These are phyloP conservation scores for Cylloceria caligata DNA, from an alignment of 2,888 invertebrate species.

Conservation along the genomic window DNA sequence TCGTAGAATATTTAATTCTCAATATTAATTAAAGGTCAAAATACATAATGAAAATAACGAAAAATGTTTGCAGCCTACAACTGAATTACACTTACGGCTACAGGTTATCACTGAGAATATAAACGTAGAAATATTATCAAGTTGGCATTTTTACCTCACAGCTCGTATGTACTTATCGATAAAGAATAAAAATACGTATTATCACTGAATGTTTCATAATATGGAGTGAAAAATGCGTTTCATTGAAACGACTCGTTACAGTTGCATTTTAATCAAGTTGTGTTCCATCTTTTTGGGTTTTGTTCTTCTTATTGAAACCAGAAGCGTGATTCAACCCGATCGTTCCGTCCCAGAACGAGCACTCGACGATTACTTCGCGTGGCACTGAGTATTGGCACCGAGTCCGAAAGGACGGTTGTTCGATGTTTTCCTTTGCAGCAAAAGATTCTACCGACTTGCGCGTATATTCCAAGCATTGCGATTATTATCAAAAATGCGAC, in stretches of 20 bases:
- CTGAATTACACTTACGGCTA: too few relatives aligned
- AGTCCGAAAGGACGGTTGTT: conserved; percentile 46
- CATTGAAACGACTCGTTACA: too few relatives aligned
- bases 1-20: not conserved
- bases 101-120: not conserved
- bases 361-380: conserved; percentile 54
- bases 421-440: conserved; percentile 32
- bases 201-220: not conserved
- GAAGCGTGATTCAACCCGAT: conserved; percentile 26
- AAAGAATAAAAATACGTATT: not conserved
- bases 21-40: not conserved
- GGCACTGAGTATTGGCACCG: conserved; percentile 54
- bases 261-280: not conserved
- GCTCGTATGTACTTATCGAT: not conserved
- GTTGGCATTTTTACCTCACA: not conserved
- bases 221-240: not conserved
- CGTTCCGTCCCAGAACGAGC: conserved; percentile 54
- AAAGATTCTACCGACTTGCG: conserved; percentile 79
- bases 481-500: conserved; percentile 86
- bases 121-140: not conserved
- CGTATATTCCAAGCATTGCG: conserved; percentile 85
- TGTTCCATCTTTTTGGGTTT: not conserved
- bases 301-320: not conserved
- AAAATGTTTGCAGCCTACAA: not conserved
- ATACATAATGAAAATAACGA: too few relatives aligned